These are phyloP conservation scores for Drosophila parthenogenetica DNA, from an alignment of 2,888 invertebrate species.

Conservation along the genomic window DNA sequence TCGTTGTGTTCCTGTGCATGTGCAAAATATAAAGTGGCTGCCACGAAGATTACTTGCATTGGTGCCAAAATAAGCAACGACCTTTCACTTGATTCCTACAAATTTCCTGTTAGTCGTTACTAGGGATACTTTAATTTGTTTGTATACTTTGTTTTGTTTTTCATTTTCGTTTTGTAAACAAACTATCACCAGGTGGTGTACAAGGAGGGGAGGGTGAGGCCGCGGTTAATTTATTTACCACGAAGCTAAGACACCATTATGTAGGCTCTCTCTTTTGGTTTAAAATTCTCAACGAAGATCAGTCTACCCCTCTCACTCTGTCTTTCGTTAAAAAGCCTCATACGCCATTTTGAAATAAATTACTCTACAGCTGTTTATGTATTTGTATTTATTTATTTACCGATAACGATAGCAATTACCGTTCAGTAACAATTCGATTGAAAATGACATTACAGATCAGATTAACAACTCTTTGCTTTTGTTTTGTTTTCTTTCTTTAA, in stretches of 20 bases:
- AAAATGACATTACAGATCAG: conserved; percentile 69
- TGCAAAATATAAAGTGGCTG: conserved; percentile 37
- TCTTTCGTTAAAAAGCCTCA: background rate
- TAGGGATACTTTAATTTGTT: conserved; percentile 57
- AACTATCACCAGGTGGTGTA: background rate
- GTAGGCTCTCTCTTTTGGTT: background rate
- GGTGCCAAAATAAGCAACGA: conserved; percentile 16
- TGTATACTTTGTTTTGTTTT: conserved; percentile 21
- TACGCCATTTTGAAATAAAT: conserved; percentile 19
- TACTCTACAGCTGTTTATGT: conserved; percentile 12
- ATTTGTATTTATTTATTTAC: conserved; percentile 56
- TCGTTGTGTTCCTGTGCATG: conserved; percentile 18
- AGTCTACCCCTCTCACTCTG: background rate
- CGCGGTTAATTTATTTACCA: background rate
- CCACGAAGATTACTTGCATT: conserved; percentile 6
- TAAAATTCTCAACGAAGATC: background rate
- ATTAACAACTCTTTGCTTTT: conserved; percentile 58
- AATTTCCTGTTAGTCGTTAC: conserved; percentile 56
- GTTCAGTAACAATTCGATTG: conserved; percentile 65
- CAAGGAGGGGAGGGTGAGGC: no score
- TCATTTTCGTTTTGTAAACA: conserved; percentile 15
- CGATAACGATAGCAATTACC: conserved; percentile 35
- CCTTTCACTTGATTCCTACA: conserved; percentile 7
- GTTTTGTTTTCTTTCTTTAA: conserved; percentile 40
- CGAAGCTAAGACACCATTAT: background rate